A percentile compares a stretch with the other conserved stretches of the same genome.
Conservation (phyloP, 2,797 vertebrate genomes). For the Macropodus opercularis region DNA sequence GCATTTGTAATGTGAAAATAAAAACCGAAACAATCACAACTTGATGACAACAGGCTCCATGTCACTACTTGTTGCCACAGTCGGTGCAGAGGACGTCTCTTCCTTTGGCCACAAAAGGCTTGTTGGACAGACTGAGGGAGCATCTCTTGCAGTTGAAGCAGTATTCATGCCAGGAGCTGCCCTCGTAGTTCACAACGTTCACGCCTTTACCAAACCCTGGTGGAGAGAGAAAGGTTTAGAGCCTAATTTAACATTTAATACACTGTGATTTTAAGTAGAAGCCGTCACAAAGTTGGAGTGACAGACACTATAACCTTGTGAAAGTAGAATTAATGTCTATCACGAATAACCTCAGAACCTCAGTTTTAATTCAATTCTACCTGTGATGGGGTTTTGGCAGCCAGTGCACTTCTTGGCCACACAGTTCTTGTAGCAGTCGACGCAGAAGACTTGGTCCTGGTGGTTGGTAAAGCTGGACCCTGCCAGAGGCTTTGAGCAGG, state of each 20-base stretch:
- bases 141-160: conserved; percentile 98
- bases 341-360: too few species aligned
- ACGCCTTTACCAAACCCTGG: conserved; percentile 95
- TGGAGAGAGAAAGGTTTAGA: conserved; percentile 5
- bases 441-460: conserved; percentile 92
- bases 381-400: conserved; percentile 96
- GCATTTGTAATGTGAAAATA: neutral
- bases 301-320: too few species aligned
- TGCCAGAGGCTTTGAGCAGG: conserved; percentile 90
- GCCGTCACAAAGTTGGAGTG: too few species aligned
- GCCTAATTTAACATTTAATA: neutral
- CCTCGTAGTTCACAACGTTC: conserved; percentile 95
- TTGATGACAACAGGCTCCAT: neutral
- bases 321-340: too few species aligned
- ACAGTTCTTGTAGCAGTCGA: conserved; percentile 94
- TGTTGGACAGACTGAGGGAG: conserved; percentile 91
- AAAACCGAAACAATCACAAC: neutral
- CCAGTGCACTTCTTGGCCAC: conserved; percentile 95
- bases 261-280: too few species aligned
- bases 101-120: conserved; percentile 88
- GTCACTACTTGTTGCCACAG: conserved; percentile 90
- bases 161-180: conserved; percentile 94
- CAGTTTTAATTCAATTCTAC: conserved; percentile 45
- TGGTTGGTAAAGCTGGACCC: conserved; percentile 94
- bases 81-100: conserved; percentile 90